Percentiles rank a stretch among this genome's conserved stretches.
phyloP scores from a whole-genome alignment of 2,888 invertebrate species.

The Nezara viridula region DNA sequence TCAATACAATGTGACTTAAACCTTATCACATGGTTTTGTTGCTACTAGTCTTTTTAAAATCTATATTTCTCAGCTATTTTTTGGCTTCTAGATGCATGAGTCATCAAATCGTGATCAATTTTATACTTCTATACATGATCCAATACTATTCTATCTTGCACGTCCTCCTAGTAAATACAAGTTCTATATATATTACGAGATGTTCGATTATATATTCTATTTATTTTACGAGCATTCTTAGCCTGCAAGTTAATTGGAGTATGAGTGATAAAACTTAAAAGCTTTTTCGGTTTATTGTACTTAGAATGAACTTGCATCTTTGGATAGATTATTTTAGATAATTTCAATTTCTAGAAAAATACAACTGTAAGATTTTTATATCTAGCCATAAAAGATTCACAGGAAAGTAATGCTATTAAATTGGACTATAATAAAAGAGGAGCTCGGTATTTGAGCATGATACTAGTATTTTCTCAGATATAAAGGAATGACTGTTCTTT shows the following conservation, averaged over 20 bases:
- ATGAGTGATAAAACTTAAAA: not conserved
- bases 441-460: not conserved
- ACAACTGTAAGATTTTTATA: not conserved
- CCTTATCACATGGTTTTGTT: too few relatives aligned
- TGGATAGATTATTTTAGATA: not conserved
- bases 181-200: not conserved
- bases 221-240: not conserved
- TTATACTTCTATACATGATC: too few relatives aligned
- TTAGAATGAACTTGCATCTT: not conserved
- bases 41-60: too few relatives aligned
- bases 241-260: not conserved
- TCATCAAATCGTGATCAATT: too few relatives aligned
- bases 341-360: not conserved
- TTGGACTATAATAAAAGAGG: not conserved
- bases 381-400: not conserved
- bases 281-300: not conserved
- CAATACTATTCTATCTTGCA: too few relatives aligned
- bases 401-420: not conserved
- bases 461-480: too few relatives aligned
- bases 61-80: too few relatives aligned
- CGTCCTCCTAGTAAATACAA: not conserved
- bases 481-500: too few relatives aligned
- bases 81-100: too few relatives aligned
- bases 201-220: not conserved
- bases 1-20: too few relatives aligned